These are phyloP conservation scores for Orthonyx spaldingii DNA, from an alignment of 2,113 vertebrate species.

Conservation along the genomic window DNA sequence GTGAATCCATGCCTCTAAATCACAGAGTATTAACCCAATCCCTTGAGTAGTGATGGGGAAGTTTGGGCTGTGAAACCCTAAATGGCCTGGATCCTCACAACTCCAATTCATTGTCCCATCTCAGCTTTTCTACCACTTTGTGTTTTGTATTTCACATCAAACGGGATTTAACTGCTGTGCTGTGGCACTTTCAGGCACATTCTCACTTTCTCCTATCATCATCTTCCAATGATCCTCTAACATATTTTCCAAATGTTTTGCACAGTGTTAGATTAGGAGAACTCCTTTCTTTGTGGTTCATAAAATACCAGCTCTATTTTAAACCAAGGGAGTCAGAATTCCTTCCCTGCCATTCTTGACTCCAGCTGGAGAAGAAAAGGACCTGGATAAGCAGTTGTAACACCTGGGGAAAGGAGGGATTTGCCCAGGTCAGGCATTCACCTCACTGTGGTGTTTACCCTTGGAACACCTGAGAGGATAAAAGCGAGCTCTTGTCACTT, in stretches of 20 bases:
- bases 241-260: background rate
- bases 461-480: background rate
- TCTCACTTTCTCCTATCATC: background rate
- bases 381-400: background rate
- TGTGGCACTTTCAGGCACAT: background rate
- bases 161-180: background rate
- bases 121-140: background rate
- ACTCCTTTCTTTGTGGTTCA: fast-evolving
- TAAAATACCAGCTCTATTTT: background rate
- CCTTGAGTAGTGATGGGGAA: background rate
- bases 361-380: background rate
- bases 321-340: background rate
- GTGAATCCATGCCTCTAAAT: background rate
- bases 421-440: background rate
- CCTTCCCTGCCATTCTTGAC: background rate
- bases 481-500: background rate
- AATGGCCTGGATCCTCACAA: background rate
- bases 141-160: background rate
- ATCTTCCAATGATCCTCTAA: background rate
- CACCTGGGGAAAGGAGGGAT: background rate
- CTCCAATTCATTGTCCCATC: background rate
- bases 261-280: background rate
- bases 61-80: background rate
- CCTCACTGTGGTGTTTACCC: background rate
- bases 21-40: background rate